Evolutionary conservation across 2,797 vertebrate species (phyloP).

Genomic region (Lates japonicus): DNA sequence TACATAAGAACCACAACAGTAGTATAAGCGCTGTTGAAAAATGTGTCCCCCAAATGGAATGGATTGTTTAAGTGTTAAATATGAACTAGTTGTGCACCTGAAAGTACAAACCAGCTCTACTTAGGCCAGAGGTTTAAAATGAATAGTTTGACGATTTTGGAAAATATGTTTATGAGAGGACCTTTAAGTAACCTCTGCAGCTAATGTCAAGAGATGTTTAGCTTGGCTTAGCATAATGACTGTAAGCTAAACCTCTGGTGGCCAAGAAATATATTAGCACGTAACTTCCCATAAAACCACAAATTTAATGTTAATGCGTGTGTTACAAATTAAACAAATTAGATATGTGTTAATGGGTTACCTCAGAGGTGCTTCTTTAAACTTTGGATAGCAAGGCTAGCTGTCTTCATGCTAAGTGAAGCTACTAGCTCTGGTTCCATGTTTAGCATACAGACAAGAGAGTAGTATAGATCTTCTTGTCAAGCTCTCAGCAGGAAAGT

Average conservation of each 20-base stretch:
- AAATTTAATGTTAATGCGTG: not conserved
- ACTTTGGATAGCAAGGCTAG: not conserved
- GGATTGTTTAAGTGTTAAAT: not conserved
- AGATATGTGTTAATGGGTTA: not conserved
- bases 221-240: not conserved
- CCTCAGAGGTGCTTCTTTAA: not conserved
- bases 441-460: not conserved
- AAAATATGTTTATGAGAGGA: no score
- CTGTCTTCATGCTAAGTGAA: not conserved
- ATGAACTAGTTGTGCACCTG: not conserved
- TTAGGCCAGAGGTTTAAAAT: no score
- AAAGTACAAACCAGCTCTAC: not conserved
- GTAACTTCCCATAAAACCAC: not conserved
- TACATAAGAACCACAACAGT: slow-evolving; percentile 2
- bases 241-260: not conserved
- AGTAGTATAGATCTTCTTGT: no score
- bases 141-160: no score
- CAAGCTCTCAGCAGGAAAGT: not conserved
- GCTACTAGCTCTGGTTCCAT: not conserved
- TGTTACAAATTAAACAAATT: not conserved
- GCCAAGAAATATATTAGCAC: not conserved
- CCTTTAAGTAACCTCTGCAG: not conserved
- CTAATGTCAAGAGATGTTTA: not conserved
- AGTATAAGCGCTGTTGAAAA: slow-evolving; percentile 1
- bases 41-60: not conserved